Base-by-base conservation (phyloP, 2,888 invertebrate species). In the Nephrotoma flavescens region DNA sequence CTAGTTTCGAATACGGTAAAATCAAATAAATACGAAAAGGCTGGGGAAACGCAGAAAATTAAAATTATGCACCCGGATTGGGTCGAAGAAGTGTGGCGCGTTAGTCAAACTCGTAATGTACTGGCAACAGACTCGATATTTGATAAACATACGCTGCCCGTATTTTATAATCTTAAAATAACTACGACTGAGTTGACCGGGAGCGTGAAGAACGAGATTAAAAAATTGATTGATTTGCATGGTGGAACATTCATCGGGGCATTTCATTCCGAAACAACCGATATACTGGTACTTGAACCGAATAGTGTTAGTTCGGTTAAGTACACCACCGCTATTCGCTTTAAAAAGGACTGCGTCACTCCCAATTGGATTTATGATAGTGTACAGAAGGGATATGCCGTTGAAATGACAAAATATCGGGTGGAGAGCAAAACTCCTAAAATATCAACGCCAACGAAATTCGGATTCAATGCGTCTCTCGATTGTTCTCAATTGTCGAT, bases 321-420 rank as follows among this genome's bases (percentile, higher is more conserved):
- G 87, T 91, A 90, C 86, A 89, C 90, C 71, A 91, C 91, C 5
- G 91, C 91, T 0, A 88, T 91, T 4, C 89, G 89, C 7, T 92
- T 89, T 88, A 91, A 91, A 85, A 92, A 92, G 87, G 91, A 91
- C 41, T 96, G 97, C 89, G 94, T 98, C 0, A 92, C 93, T 12
- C 93, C 95, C 0, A 92, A 95, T 2, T 98, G 98, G 98, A 92
- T 98, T 57, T 93, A 93, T 87, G 96, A 97, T 44, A 97, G 96
- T n/a, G 92, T 95, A 0, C 92, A 93, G 42, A 93, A 93, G 42
- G 96, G 97, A 0, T 95, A 94, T 88, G 94, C 96, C 0, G 89
- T 96, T 71, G 94, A 95, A 0, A 91, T 94, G 15, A 92, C 93
- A 3, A 90, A 93, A 86, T 95, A 94, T 89, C 92, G 93, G 86